Conservation (phyloP, 92 coral and sea anemone genomes). For the Epizoanthus fatuus region DNA sequence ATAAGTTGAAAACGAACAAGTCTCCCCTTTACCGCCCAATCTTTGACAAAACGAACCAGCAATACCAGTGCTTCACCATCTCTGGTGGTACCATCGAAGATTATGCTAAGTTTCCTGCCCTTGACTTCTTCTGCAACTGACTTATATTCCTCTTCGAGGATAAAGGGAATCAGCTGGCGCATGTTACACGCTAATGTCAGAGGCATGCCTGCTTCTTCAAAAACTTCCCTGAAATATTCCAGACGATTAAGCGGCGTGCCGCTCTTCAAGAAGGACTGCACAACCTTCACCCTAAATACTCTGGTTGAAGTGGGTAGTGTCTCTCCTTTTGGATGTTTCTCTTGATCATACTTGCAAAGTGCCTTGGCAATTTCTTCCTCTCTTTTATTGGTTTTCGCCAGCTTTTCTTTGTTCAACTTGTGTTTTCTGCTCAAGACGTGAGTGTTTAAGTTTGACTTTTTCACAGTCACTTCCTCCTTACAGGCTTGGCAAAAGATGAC, state of each 20-base stretch:
- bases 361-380: conserved; percentile 60
- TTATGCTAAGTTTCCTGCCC: conserved; percentile 53
- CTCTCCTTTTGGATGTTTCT: conserved; percentile 54
- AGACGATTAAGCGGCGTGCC: conserved; percentile 56
- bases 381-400: conserved; percentile 48
- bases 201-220: conserved; percentile 62
- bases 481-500: too few relatives aligned
- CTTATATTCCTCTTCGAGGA: conserved; percentile 55
- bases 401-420: conserved; percentile 53
- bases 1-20: conserved; percentile 43
- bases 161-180: conserved; percentile 65
- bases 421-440: too few relatives aligned
- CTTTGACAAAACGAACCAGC: conserved; percentile 34
- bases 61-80: conserved; percentile 54
- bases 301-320: conserved; percentile 35
- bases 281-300: conserved; percentile 58
- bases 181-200: conserved; percentile 52
- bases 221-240: conserved; percentile 54
- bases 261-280: conserved; percentile 54
- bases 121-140: conserved; percentile 50
- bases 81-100: conserved; percentile 60
- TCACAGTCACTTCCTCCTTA: too few relatives aligned
- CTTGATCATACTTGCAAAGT: conserved; percentile 50
- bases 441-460: too few relatives aligned
- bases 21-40: conserved; percentile 31